phyloP scores from a whole-genome alignment of 2,113 vertebrate genomes.

The Gobius niger region DNA sequence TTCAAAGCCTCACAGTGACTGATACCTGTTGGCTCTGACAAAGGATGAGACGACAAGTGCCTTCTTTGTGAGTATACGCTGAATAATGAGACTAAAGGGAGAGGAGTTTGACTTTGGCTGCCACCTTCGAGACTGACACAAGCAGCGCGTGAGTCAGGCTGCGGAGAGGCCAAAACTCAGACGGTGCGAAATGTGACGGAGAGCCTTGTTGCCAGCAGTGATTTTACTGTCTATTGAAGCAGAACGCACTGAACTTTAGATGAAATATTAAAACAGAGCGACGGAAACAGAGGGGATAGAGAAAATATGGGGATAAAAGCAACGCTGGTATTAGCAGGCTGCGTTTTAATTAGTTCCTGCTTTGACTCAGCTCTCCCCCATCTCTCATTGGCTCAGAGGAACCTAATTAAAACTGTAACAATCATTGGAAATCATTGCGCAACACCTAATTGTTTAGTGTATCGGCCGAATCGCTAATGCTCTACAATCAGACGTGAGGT shows the following conservation, averaged over 20 bases:
- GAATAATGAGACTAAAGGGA: slow-evolving; percentile 35
- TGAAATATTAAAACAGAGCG: slow-evolving; percentile 72
- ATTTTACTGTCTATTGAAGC: slow-evolving; percentile 74
- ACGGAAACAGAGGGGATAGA: slow-evolving; percentile 52
- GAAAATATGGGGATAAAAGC: slow-evolving; percentile 61
- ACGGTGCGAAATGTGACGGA: slow-evolving; percentile 50
- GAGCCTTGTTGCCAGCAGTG: slow-evolving; percentile 64
- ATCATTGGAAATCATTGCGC: slow-evolving; percentile 71
- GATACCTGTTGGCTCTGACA: slow-evolving; percentile 10
- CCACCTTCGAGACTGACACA: slow-evolving; percentile 40
- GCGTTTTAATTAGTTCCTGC: slow-evolving; percentile 69
- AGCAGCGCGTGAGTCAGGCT: slow-evolving; percentile 5
- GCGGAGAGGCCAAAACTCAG: neutral
- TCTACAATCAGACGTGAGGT: slow-evolving; percentile 23
- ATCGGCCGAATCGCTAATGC: slow-evolving; percentile 54
- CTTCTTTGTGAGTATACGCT: slow-evolving; percentile 20
- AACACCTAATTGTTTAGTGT: slow-evolving; percentile 69
- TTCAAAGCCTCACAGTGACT: slow-evolving; percentile 38
- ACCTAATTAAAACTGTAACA: slow-evolving; percentile 70
- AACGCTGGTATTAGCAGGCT: slow-evolving; percentile 58
- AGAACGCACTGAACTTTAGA: slow-evolving; percentile 72
- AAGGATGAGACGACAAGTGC: slow-evolving; percentile 32
- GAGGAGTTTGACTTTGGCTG: slow-evolving; percentile 30
- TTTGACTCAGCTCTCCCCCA: slow-evolving; percentile 58
- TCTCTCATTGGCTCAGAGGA: slow-evolving; percentile 52